Conservation (phyloP, 2,888 invertebrate species). For the Cetonia aurata region DNA sequence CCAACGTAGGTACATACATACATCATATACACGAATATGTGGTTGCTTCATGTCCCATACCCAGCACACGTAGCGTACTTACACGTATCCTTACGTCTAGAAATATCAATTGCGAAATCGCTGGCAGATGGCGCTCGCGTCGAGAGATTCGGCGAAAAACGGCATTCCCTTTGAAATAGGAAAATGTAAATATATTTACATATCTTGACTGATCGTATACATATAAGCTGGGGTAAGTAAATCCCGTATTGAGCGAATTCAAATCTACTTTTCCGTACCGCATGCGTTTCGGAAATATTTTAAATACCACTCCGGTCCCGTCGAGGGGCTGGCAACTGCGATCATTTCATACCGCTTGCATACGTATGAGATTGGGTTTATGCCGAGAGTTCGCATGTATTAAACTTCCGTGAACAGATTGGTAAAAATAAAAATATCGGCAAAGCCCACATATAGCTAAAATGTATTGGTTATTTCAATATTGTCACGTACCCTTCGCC, state of each 20-base stretch:
- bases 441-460: too few species aligned
- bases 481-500: too few species aligned
- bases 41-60: too few species aligned
- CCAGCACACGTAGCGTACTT: not conserved
- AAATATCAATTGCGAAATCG: conserved; percentile 10
- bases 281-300: conserved; percentile 6
- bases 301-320: conserved; percentile 11
- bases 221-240: conserved; percentile 1
- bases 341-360: not conserved
- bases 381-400: too few species aligned
- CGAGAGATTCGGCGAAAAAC: conserved; percentile 11
- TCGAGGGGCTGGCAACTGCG: not conserved
- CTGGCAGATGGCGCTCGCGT: not conserved
- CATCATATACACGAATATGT: too few species aligned
- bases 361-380: not conserved
- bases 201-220: conserved; percentile 19
- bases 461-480: too few species aligned
- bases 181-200: conserved; percentile 25
- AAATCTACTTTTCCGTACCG: not conserved
- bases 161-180: conserved; percentile 18
- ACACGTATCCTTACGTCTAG: not conserved
- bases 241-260: conserved; percentile 3
- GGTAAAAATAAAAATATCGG: too few species aligned
- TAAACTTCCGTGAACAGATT: too few species aligned
- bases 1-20: not conserved